Evolutionary conservation across 2,113 vertebrate genomes (phyloP), one percentile per base, ranked within the genome.

Genomic region (Gadus chalcogrammus): DNA sequence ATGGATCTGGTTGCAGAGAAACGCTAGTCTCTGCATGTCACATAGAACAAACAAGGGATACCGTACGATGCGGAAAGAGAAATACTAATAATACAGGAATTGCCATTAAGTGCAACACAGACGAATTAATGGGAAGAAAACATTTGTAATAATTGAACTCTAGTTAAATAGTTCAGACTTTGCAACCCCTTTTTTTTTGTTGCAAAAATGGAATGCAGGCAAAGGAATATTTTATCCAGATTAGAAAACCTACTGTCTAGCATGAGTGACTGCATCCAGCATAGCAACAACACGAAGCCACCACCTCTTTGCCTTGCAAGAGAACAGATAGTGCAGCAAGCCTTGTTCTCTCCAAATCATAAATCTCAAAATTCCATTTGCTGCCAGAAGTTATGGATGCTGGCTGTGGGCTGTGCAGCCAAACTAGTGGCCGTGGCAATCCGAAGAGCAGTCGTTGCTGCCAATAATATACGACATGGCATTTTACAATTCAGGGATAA

Each of bases 201-300:
- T 55, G 52, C 62, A 27, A 35, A 13, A 61, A 20, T 52, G 53
- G 42, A 48, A 64, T 58, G 59, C 38, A 59, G 67, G 65, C 38
- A 55, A 63, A 20, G 17, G 28, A 31, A 55, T 65, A 63, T 35
- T 78, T 70, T 64, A 78, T 59, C 76, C 65, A 63, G 65, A 71
- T 79, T 75, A 68, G 61, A 71, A 62, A 17, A 55, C 48, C 16
- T 27, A 67, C 20, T 55, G 22, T 22, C 52, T 55, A 24, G 13
- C 48, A 55, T 42, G 24, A 38, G 13, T 11, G 22, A 22, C 67
- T 15, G 56, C 60, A 53, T 63, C 48, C 68, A 55, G 20, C 52
- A 66, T 66, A 53, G 22, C 18, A 66, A 18, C 42, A 20, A 66
- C 64, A 66, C 24, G 42, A 22, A 55, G 65, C 52, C 48, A 27